A percentile compares a stretch with the other conserved stretches of the same genome.
These are phyloP conservation scores for Polyommatus iphigenia DNA, from an alignment of 2,888 invertebrate genomes.

Conservation along the genomic window DNA sequence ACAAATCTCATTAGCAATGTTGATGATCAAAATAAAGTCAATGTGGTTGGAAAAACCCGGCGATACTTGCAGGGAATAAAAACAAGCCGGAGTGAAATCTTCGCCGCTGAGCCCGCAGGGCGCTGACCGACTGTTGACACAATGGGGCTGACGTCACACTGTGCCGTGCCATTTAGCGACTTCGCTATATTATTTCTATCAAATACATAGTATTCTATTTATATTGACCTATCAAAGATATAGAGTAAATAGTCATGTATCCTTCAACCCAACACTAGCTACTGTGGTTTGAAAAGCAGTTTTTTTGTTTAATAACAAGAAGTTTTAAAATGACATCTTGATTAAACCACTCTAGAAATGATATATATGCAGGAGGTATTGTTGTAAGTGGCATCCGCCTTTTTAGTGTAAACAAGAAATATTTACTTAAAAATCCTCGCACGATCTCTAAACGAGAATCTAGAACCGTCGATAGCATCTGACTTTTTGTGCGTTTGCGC, in stretches of 20 bases:
- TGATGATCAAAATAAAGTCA: slow-evolving; percentile 34
- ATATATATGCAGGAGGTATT: not conserved
- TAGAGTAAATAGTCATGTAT: not conserved
- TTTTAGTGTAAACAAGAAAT: not conserved
- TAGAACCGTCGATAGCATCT: not conserved
- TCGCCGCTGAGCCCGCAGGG: too few species aligned
- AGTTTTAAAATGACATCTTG: not conserved
- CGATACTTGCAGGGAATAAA: slow-evolving; percentile 44
- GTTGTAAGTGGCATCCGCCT: not conserved
- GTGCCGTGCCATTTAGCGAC: slow-evolving; percentile 46
- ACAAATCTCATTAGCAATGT: slow-evolving; percentile 28
- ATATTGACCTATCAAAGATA: slow-evolving; percentile 29
- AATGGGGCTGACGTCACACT: slow-evolving; percentile 63
- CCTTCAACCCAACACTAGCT: not conserved
- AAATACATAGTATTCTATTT: slow-evolving; percentile 37
- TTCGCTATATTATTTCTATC: too few species aligned
- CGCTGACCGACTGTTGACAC: slow-evolving; percentile 55
- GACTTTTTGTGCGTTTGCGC: slow-evolving; percentile 1
- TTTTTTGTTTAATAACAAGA: not conserved
- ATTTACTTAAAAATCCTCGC: not conserved
- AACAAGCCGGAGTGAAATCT: slow-evolving; percentile 62
- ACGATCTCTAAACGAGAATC: not conserved
- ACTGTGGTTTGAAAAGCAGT: not conserved
- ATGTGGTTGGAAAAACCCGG: slow-evolving; percentile 41
- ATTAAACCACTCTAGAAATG: not conserved